Evolutionary conservation across 2,888 invertebrate species (phyloP).

Genomic region (Agriopis marginaria): DNA sequence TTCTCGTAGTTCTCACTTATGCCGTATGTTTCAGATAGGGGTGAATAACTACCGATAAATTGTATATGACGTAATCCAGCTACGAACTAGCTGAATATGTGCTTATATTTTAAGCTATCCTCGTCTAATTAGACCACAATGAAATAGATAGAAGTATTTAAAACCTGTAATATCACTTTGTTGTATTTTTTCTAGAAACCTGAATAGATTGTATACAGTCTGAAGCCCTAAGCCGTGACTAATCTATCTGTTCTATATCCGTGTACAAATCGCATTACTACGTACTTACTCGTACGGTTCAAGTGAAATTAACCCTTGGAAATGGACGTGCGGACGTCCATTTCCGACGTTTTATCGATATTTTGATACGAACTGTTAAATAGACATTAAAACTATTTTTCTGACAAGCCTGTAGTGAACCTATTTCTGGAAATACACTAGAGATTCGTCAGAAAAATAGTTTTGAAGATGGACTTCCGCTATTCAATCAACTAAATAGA

Average conservation of each 20-base stretch:
- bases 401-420: too few species aligned
- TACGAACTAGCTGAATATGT: too few species aligned
- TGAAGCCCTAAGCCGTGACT: slow-evolving; percentile 43
- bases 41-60: too few species aligned
- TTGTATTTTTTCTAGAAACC: slow-evolving; percentile 17
- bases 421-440: too few species aligned
- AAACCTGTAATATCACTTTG: not conserved
- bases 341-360: not conserved
- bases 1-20: too few species aligned
- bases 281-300: slow-evolving; percentile 5
- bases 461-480: too few species aligned
- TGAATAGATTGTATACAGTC: slow-evolving; percentile 29
- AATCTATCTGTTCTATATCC: slow-evolving; percentile 34
- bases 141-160: not conserved
- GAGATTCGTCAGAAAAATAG: too few species aligned
- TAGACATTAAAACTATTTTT: not conserved
- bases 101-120: too few species aligned
- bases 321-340: not conserved
- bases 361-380: not conserved
- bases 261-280: slow-evolving; percentile 36
- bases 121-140: not conserved
- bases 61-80: too few species aligned
- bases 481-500: too few species aligned
- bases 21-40: too few species aligned
- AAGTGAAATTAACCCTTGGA: slow-evolving; percentile 11